A percentile compares a stretch with the other conserved stretches of the same genome.
These are phyloP conservation scores for Lobophora halterata DNA, from an alignment of 2,888 invertebrate species.

Conservation along the genomic window DNA sequence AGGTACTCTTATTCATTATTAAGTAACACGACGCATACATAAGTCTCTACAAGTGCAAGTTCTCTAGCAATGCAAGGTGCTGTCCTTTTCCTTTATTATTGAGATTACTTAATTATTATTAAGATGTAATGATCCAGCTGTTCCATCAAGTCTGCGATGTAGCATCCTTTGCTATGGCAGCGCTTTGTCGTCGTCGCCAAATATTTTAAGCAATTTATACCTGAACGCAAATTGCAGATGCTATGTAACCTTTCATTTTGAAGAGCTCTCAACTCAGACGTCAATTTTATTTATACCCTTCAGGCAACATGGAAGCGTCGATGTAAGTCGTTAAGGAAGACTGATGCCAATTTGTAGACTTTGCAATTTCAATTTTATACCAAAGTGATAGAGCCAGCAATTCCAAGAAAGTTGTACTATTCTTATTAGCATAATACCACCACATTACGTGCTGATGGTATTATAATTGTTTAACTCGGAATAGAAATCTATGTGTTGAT, in stretches of 20 bases:
- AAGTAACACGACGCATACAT: too few relatives aligned
- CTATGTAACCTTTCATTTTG: slow-evolving; percentile 30
- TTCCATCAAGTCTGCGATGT: slow-evolving; percentile 23
- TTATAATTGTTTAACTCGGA: slow-evolving; percentile 39
- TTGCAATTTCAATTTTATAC: slow-evolving; percentile 39
- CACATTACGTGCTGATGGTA: slow-evolving; percentile 39
- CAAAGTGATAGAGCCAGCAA: slow-evolving; percentile 34
- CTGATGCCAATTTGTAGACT: slow-evolving; percentile 44
- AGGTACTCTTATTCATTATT: too few relatives aligned
- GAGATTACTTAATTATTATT: neutral
- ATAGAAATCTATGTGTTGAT: slow-evolving; percentile 23
- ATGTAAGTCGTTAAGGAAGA: slow-evolving; percentile 40
- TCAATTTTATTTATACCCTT: slow-evolving; percentile 45
- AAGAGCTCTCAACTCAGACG: slow-evolving; percentile 38
- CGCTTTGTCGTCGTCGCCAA: slow-evolving; percentile 18
- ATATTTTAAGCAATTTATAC: slow-evolving; percentile 25
- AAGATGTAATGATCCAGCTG: slow-evolving; percentile 15
- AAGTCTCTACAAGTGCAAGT: too few relatives aligned
- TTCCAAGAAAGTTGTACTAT: slow-evolving; percentile 36
- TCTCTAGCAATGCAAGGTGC: too few relatives aligned
- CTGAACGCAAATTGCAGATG: slow-evolving; percentile 21
- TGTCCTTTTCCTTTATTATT: too few relatives aligned
- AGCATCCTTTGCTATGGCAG: slow-evolving; percentile 16
- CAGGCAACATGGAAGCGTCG: slow-evolving; percentile 39
- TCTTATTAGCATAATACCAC: slow-evolving; percentile 39